These are phyloP conservation scores for Brachyhypopomus occidentalis DNA, from an alignment of 2,113 vertebrate species.

Conservation along the genomic window DNA sequence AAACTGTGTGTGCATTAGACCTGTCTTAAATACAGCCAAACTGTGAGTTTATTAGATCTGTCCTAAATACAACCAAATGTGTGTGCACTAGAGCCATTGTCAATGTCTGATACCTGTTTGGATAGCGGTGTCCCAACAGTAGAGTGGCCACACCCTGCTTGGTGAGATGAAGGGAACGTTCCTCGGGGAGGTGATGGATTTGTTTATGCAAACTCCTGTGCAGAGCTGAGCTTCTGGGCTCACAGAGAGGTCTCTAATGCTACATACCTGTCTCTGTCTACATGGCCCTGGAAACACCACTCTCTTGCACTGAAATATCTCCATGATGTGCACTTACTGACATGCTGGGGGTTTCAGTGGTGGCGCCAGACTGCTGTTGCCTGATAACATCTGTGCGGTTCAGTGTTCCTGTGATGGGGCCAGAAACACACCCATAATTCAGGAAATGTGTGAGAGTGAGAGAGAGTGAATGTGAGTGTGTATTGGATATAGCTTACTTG, in stretches of 20 bases:
- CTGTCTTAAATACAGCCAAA: too few species aligned
- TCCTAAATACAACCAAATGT: not conserved
- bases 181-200: conserved; percentile 27
- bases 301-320: too few species aligned
- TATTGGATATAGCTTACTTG: conserved; percentile 50
- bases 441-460: not conserved
- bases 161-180: not conserved
- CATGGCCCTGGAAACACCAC: too few species aligned
- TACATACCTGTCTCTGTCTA: not conserved
- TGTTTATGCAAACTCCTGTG: conserved; percentile 42
- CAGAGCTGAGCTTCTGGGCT: not conserved
- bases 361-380: not conserved
- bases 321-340: too few species aligned
- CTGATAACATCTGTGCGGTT: not conserved
- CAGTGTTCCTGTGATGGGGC: too few species aligned
- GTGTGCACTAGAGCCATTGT: too few species aligned
- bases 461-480: conserved; percentile 17
- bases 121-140: not conserved
- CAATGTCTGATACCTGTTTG: not conserved
- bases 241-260: too few species aligned
- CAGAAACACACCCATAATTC: too few species aligned
- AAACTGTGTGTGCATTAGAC: too few species aligned
- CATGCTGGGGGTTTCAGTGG: not conserved
- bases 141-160: not conserved
- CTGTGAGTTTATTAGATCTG: not conserved